These are phyloP conservation scores for Archips crataeganus DNA, from an alignment of 2,888 invertebrate species.

Conservation along the genomic window DNA sequence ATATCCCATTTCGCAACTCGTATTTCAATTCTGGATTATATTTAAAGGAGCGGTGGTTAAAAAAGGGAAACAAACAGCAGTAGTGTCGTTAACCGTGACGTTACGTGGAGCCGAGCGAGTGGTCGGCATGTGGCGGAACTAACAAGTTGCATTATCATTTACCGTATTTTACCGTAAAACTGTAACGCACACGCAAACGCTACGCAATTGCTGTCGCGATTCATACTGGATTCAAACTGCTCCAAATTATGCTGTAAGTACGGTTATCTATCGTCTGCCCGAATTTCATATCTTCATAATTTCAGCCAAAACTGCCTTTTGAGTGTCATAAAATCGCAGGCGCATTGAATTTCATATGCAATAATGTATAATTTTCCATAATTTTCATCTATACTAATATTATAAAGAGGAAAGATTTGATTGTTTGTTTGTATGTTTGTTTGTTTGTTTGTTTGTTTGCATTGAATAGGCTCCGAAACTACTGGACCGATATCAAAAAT, in stretches of 20 bases:
- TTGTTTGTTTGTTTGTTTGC: no score
- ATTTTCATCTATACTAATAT: no score
- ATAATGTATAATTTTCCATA: no score
- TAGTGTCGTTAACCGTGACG: constrained; percentile 64
- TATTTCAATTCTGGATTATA: constrained; percentile 27
- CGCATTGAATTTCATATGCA: no score
- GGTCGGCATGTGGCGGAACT: constrained; percentile 77
- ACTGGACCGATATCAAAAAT: no score
- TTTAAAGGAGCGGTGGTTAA: constrained; percentile 42
- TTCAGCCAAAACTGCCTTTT: no score
- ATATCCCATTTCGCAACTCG: neutral
- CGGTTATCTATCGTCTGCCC: no score
- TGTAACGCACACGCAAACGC: constrained; percentile 56
- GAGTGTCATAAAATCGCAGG: no score
- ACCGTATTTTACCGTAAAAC: constrained; percentile 72
- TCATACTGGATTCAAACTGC: neutral
- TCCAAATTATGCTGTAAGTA: neutral
- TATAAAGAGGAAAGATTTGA: no score
- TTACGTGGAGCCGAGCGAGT: constrained; percentile 58
- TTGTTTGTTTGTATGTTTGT: no score
- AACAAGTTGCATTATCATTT: constrained; percentile 73
- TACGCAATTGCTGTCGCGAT: constrained; percentile 52
- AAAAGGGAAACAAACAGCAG: constrained; percentile 57
- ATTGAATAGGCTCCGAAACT: no score
- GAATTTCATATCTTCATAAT: no score